These are phyloP conservation scores for Rhipidura dahli DNA, from an alignment of 2,113 vertebrate species.

Conservation along the genomic window DNA sequence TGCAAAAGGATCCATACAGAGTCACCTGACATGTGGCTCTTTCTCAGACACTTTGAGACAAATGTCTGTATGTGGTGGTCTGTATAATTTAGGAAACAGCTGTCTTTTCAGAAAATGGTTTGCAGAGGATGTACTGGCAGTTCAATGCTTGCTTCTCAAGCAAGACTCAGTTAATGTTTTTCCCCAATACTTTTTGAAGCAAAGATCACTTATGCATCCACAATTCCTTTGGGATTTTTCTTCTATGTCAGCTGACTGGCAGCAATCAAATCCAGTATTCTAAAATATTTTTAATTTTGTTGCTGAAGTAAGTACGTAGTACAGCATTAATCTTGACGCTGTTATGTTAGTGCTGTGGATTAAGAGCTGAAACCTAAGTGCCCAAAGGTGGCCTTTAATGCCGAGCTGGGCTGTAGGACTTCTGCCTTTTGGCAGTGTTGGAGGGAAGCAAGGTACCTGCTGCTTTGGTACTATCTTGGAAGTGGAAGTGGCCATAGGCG, in stretches of 20 bases:
- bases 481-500: accelerated
- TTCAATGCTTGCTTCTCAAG: background rate
- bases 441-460: background rate
- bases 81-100: background rate
- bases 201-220: background rate
- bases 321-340: background rate
- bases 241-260: background rate
- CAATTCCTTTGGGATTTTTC: background rate
- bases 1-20: background rate
- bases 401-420: background rate
- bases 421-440: background rate
- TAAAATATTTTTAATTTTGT: background rate
- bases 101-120: background rate
- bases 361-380: background rate
- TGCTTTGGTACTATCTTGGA: background rate
- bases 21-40: background rate
- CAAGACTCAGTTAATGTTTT: background rate
- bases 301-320: background rate
- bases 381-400: background rate
- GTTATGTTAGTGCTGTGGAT: background rate
- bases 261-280: background rate
- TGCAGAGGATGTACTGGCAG: background rate
- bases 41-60: background rate
- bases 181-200: background rate
- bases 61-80: background rate